phyloP scores from a whole-genome alignment of 2,113 vertebrate species.

The Carassius auratus region DNA sequence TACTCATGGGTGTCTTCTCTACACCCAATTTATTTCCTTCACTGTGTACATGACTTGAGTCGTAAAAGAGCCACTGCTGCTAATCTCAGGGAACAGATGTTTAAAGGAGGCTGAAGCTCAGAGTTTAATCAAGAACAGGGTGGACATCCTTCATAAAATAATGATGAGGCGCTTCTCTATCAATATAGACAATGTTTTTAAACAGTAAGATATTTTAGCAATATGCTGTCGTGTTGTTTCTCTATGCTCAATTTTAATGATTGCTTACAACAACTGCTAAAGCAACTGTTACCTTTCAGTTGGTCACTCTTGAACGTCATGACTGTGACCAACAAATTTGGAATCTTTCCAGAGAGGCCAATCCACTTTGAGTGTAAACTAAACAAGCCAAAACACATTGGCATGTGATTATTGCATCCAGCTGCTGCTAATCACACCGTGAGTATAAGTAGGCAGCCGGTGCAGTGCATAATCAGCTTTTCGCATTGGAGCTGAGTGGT shows the following conservation, averaged over 20 bases:
- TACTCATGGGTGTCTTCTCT: conserved; percentile 8
- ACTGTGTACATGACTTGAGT: conserved; percentile 39
- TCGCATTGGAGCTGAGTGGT: too few species aligned
- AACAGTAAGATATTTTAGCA: neutral
- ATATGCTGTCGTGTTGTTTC: neutral
- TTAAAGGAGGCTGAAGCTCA: neutral
- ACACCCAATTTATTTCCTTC: conserved; percentile 42
- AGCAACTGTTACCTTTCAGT: neutral
- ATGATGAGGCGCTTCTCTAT: neutral
- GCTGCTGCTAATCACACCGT: too few species aligned
- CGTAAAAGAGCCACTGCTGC: neutral
- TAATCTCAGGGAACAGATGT: neutral
- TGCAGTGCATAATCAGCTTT: too few species aligned
- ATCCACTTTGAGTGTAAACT: too few species aligned
- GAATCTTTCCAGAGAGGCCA: too few species aligned
- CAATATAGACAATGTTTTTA: neutral
- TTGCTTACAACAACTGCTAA: neutral
- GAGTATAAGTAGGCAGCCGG: too few species aligned
- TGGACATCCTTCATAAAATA: neutral
- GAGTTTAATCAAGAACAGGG: neutral
- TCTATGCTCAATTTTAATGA: neutral
- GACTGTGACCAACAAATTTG: too few species aligned
- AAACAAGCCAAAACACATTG: too few species aligned
- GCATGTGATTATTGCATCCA: too few species aligned
- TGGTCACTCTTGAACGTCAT: too few species aligned